These are phyloP conservation scores for Brienomyrus longianalis DNA, from an alignment of 2,113 vertebrate genomes.

Conservation along the genomic window DNA sequence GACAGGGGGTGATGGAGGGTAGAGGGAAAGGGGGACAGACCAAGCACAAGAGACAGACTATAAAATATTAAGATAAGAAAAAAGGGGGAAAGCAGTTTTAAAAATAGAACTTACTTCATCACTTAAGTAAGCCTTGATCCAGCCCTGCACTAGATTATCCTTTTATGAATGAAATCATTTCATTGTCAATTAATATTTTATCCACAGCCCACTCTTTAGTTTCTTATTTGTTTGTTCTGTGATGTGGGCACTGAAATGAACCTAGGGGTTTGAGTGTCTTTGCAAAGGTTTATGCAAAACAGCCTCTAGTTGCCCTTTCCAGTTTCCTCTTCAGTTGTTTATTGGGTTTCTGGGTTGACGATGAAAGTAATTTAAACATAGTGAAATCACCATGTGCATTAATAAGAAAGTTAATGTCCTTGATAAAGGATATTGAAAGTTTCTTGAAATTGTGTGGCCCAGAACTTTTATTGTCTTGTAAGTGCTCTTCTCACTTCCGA, in stretches of 20 bases:
- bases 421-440: constrained; percentile 1
- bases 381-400: not conserved
- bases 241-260: not conserved
- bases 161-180: constrained; percentile 19
- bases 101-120: constrained; percentile 24
- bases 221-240: not conserved
- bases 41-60: not conserved
- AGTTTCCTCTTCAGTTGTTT: constrained; percentile 9
- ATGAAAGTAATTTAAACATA: constrained; percentile 10
- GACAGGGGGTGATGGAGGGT: not conserved
- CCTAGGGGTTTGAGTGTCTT: not conserved
- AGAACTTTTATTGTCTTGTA: not conserved
- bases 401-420: not conserved
- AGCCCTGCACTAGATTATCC: constrained; percentile 11
- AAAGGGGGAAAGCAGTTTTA: not conserved
- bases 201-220: constrained; percentile 4
- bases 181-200: constrained; percentile 16
- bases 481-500: not conserved
- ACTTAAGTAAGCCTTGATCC: constrained; percentile 17
- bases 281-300: constrained; percentile 8
- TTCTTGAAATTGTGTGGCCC: not conserved
- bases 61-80: constrained; percentile 19
- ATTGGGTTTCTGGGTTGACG: constrained; percentile 7
- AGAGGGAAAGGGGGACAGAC: not conserved
- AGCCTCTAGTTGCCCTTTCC: not conserved